Evolutionary conservation across 1,140 invertebrate species (phyloP), one percentile per base, ranked within the genome.

Genomic region (Diabrotica virgifera): DNA sequence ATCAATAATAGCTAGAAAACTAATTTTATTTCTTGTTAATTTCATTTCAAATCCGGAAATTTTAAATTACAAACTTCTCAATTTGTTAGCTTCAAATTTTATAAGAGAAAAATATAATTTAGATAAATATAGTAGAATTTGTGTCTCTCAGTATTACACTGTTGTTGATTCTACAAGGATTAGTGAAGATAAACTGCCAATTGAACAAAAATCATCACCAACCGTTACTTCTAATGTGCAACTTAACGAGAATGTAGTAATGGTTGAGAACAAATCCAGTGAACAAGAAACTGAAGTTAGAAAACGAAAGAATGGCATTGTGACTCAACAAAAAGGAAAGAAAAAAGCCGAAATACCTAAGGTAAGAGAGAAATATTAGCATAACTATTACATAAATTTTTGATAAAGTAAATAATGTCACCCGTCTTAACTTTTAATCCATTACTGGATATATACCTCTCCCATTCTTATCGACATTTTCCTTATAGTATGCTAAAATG

Each of bases 1-100:
- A 5, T 82, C 86, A 37, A 84, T 89, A 59, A 68, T 88, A 58
- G 81, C 86, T 3, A 86, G 84, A 74, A 84, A 81, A 65, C 74
- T 88, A 7, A 79, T 85, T 50, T 73, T 58, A 35, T 83, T 81
- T 65, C 77, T 83, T 58, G 72, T 82, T 38, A 79, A 73, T 57
- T 79, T 78, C 11, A 68, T 84, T 52, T 78, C 81, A 10, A 75
- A 82, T 67, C 83, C 84, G 8, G 69, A 76, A 36, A 83, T 83
- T 79, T 63, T 85, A n/a, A 85, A 84, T 78, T 80, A 83, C 68
- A 79, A 80, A 65, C 66, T 85, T 37, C 54, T 76, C 9, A 71
- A 68, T 40, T 6, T 62, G 50, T 55, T 74, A 51, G 63, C 64
- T 52, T 62, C 67, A 2, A 59, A 59, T 60, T 60, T 58, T 64